Percentiles rank a stretch among this genome's conserved stretches.
Conservation (phyloP, 2,888 invertebrate genomes). For the Euplagia quadripunctaria region DNA sequence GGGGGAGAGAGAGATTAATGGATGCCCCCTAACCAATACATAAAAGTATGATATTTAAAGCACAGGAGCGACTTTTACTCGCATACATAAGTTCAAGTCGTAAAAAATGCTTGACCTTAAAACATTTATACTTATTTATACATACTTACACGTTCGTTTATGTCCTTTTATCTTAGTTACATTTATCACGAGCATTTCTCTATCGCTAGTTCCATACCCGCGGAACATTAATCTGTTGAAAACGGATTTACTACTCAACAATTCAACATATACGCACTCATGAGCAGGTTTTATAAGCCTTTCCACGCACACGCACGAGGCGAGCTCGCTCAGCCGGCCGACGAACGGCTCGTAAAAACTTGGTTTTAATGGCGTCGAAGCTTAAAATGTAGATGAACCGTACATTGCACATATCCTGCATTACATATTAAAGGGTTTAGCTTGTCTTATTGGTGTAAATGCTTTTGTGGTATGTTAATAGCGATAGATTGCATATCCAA, state of each 20-base stretch:
- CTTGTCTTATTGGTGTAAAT: background rate
- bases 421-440: conserved; percentile 14
- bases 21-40: too few species aligned
- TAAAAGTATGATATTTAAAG: too few species aligned
- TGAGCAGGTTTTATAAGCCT: background rate
- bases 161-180: too few species aligned
- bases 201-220: background rate
- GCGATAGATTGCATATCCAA: background rate
- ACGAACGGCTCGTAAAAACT: conserved; percentile 39
- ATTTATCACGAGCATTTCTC: background rate
- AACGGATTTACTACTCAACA: conserved; percentile 14
- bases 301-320: background rate
- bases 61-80: too few species aligned
- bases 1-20: too few species aligned
- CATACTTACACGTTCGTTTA: background rate
- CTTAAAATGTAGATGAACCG: conserved; percentile 37
- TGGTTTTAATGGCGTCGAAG: conserved; percentile 34
- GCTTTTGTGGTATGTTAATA: conserved; percentile 2
- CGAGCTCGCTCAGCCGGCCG: background rate
- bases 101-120: too few species aligned
- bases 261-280: conserved; percentile 8
- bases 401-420: conserved; percentile 29
- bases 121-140: too few species aligned
- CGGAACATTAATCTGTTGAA: conserved; percentile 5
- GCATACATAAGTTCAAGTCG: too few species aligned